phyloP scores from a whole-genome alignment of 2,113 vertebrate species.

The Epinephelus cyanopodus region DNA sequence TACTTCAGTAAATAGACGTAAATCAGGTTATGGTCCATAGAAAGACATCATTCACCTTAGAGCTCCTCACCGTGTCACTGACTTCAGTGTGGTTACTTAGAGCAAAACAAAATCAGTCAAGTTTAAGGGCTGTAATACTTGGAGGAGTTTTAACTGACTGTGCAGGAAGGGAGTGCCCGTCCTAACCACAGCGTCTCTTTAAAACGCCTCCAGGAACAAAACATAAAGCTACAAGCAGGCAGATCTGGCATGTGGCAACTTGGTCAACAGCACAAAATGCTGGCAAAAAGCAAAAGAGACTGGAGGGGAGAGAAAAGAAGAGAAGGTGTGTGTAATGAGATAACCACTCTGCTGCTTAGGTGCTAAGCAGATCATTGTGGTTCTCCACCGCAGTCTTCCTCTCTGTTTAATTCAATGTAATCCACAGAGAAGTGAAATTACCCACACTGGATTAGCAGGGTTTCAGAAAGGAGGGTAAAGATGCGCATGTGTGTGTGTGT shows the following conservation, averaged over 20 bases:
- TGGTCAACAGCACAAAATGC: conserved; percentile 46
- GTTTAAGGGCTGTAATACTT: conserved; percentile 40
- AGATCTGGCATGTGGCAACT: conserved; percentile 39
- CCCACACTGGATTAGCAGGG: neutral
- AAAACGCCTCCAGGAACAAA: conserved; percentile 55
- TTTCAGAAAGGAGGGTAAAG: conserved; percentile 18
- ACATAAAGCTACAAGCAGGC: conserved; percentile 49
- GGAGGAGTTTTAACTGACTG: conserved; percentile 42
- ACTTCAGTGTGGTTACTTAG: conserved; percentile 30
- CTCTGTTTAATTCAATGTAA: conserved; percentile 42
- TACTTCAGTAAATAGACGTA: conserved; percentile 32
- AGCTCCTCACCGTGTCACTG: conserved; percentile 17
- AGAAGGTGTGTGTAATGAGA: neutral
- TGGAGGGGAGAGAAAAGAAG: neutral
- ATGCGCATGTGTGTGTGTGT: neutral
- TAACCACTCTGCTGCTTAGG: conserved; percentile 43
- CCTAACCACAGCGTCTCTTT: conserved; percentile 15
- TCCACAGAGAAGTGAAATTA: conserved; percentile 22
- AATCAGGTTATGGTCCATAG: conserved; percentile 48
- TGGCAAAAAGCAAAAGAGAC: conserved; percentile 19
- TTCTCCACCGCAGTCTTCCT: conserved; percentile 15
- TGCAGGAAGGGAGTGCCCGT: neutral
- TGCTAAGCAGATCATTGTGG: conserved; percentile 27
- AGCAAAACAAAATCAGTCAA: conserved; percentile 21
- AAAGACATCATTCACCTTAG: conserved; percentile 33